Evolutionary conservation across 2,888 invertebrate species (phyloP).

Genomic region (Drosophila meridiana): DNA sequence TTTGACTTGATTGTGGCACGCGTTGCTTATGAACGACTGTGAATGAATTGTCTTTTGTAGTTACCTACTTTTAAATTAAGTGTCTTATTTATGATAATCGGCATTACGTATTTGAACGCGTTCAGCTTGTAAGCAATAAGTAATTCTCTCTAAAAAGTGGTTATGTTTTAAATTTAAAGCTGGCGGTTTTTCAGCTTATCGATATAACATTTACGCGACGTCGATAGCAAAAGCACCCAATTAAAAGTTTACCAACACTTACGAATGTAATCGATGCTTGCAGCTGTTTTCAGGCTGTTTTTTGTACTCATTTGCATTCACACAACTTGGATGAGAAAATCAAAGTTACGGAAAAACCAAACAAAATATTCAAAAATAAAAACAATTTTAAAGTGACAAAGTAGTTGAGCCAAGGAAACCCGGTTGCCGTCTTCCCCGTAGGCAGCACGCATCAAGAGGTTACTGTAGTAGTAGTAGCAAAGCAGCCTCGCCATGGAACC

Average conservation of each 20-base stretch:
- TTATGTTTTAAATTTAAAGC: background rate
- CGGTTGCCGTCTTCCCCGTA: too few species aligned
- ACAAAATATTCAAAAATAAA: conserved; percentile 5
- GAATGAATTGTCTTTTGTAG: background rate
- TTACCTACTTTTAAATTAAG: conserved; percentile 39
- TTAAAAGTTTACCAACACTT: conserved; percentile 34
- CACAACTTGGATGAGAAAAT: conserved; percentile 28
- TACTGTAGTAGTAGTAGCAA: conserved; percentile 4
- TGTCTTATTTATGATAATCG: conserved; percentile 16
- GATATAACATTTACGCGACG: conserved; percentile 2
- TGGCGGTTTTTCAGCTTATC: conserved; percentile 19
- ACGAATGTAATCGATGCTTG: conserved; percentile 25
- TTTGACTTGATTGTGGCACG: conserved; percentile 45
- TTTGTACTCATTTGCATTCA: conserved; percentile 31
- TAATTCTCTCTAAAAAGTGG: background rate
- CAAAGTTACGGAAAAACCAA: conserved; percentile 7
- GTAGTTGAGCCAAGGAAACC: background rate
- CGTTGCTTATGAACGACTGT: conserved; percentile 32
- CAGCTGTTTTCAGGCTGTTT: conserved; percentile 53
- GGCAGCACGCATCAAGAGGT: conserved; percentile 14
- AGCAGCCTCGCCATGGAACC: conserved; percentile 61
- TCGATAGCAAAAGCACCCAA: conserved; percentile 16
- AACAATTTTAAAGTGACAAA: conserved; percentile 1
- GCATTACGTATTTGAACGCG: conserved; percentile 3
- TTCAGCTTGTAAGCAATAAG: background rate